Evolutionary conservation across 2,888 invertebrate species (phyloP).

Genomic region (Sceliomorpha sp.): DNA sequence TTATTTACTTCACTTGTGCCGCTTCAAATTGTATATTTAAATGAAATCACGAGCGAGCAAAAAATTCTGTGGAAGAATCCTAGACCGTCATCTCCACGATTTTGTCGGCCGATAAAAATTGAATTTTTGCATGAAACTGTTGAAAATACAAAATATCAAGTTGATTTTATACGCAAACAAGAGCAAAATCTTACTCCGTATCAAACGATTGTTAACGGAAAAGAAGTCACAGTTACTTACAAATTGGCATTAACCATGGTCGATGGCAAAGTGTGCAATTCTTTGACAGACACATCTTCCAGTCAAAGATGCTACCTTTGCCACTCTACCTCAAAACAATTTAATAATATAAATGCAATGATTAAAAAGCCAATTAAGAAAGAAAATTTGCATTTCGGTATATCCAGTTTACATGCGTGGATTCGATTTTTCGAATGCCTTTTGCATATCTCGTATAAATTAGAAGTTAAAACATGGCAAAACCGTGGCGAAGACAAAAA

Average conservation of each 20-base stretch:
- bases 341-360: slow-evolving; percentile 43
- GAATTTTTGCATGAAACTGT: slow-evolving; percentile 45
- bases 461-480: too few relatives aligned
- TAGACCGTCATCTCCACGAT: slow-evolving; percentile 39
- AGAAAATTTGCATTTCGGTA: slow-evolving; percentile 54
- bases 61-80: slow-evolving; percentile 41
- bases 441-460: too few relatives aligned
- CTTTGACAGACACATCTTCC: slow-evolving; percentile 48
- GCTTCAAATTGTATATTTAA: slow-evolving; percentile 38
- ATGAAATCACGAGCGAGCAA: slow-evolving; percentile 6
- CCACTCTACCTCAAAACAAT: slow-evolving; percentile 46
- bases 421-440: slow-evolving; percentile 31
- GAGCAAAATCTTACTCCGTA: slow-evolving; percentile 24
- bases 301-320: slow-evolving; percentile 53
- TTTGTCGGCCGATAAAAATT: too few relatives aligned
- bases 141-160: slow-evolving; percentile 22
- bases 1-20: slow-evolving; percentile 51
- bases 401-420: slow-evolving; percentile 67
- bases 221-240: slow-evolving; percentile 36
- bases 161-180: slow-evolving; percentile 30
- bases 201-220: slow-evolving; percentile 31
- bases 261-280: slow-evolving; percentile 56
- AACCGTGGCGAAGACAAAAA: too few relatives aligned
- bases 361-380: slow-evolving; percentile 32
- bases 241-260: slow-evolving; percentile 50